phyloP scores from a whole-genome alignment of 2,888 invertebrate species.

The Philereme vetulata region DNA sequence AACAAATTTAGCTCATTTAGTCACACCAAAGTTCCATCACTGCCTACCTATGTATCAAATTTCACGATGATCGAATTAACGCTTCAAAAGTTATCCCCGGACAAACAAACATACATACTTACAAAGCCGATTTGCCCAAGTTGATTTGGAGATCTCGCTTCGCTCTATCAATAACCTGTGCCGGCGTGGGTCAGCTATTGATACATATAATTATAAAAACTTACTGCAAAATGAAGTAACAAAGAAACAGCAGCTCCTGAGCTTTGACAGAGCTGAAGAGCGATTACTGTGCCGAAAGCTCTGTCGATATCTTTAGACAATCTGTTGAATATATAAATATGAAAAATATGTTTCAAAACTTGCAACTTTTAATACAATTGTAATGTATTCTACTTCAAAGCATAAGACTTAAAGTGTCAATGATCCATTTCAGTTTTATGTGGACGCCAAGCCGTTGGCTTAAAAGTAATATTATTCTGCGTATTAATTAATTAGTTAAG shows the following conservation, averaged over 20 bases:
- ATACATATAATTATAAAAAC: slow-evolving; percentile 25
- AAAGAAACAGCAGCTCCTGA: slow-evolving; percentile 63
- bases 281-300: slow-evolving; percentile 69
- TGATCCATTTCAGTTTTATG: slow-evolving; percentile 23
- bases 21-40: no score
- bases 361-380: neutral
- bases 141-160: no score
- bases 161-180: no score
- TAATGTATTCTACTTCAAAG: slow-evolving; percentile 1
- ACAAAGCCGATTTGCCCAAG: no score
- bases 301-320: slow-evolving; percentile 66
- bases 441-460: slow-evolving; percentile 21
- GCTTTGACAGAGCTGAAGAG: slow-evolving; percentile 68
- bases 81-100: no score
- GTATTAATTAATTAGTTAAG: no score
- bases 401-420: slow-evolving; percentile 2
- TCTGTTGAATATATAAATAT: slow-evolving; percentile 42
- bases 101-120: no score
- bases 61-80: no score
- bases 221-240: slow-evolving; percentile 54
- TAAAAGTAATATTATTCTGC: slow-evolving; percentile 17
- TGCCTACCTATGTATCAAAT: no score
- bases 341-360: neutral
- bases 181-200: no score
- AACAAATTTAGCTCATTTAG: no score